Evolutionary conservation across 2,113 vertebrate genomes (phyloP).

Genomic region (Phycodurus eques): DNA sequence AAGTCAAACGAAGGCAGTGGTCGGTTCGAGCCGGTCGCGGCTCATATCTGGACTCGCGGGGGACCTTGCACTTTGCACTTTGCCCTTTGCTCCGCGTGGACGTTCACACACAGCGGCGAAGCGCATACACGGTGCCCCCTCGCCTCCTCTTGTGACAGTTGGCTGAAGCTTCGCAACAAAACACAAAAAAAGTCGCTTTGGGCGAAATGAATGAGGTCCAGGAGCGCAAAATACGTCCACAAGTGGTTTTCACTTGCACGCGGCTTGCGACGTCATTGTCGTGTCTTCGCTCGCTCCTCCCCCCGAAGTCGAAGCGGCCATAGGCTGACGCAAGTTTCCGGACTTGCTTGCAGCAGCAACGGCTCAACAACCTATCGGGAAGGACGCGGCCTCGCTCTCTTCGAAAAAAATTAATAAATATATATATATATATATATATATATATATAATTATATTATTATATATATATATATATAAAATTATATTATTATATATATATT

Average conservation of each 20-base stretch:
- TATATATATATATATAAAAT: no score
- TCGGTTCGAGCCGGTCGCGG: slow-evolving; percentile 28
- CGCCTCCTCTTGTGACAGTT: no score
- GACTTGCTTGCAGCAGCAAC: slow-evolving; percentile 8
- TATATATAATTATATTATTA: no score
- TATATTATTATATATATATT: no score
- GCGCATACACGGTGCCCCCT: no score
- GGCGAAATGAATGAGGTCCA: background rate
- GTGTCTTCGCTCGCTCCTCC: background rate
- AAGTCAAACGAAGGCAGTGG: background rate
- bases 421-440: no score
- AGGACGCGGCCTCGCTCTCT: no score
- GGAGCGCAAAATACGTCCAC: background rate
- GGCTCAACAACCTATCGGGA: background rate
- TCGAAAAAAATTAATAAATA: no score
- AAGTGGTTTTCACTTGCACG: background rate
- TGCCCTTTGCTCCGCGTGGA: slow-evolving; percentile 58
- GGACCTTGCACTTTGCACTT: slow-evolving; percentile 71
- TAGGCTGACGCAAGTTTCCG: slow-evolving; percentile 58
- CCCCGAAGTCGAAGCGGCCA: background rate
- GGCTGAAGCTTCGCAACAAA: background rate
- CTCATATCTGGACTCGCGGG: slow-evolving; percentile 49
- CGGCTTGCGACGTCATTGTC: background rate
- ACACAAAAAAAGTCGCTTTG: no score
- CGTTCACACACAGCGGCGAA: slow-evolving; percentile 19